Conservation (phyloP, 2,113 vertebrate species). For the Aramus guarauna region DNA sequence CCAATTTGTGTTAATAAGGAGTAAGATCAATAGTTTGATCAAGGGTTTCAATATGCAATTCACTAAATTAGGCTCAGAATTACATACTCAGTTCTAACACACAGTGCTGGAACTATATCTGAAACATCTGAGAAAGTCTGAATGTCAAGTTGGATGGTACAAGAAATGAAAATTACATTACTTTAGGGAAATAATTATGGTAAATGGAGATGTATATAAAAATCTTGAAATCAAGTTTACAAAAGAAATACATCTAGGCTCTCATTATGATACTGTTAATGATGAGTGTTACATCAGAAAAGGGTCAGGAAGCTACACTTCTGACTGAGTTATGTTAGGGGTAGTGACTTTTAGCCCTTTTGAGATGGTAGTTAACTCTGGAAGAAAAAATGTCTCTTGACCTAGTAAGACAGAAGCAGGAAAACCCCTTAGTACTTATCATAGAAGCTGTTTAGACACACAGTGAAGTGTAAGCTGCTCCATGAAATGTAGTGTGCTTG, state of each 20-base stretch:
- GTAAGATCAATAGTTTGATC: not conserved
- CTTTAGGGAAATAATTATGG: not conserved
- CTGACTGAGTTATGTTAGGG: not conserved
- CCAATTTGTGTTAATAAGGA: not conserved
- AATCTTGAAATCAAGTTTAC: not conserved
- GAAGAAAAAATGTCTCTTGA: not conserved
- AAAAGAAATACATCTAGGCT: not conserved
- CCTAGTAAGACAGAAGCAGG: not conserved
- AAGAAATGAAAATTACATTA: not conserved
- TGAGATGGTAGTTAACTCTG: not conserved
- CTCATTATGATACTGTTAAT: not conserved
- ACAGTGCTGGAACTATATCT: not conserved
- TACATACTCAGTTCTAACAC: not conserved
- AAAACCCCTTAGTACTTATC: not conserved
- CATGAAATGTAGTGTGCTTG: not conserved
- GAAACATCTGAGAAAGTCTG: not conserved
- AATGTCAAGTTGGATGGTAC: not conserved
- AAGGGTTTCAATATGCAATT: not conserved
- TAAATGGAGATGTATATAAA: not conserved
- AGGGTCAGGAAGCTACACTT: not conserved
- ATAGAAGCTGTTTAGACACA: not conserved
- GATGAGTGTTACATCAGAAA: not conserved
- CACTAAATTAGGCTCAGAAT: not conserved
- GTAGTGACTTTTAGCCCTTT: not conserved
- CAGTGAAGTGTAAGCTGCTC: accelerated